Base-by-base conservation (phyloP, 2,797 vertebrate genomes). In the Fratercula arctica region DNA sequence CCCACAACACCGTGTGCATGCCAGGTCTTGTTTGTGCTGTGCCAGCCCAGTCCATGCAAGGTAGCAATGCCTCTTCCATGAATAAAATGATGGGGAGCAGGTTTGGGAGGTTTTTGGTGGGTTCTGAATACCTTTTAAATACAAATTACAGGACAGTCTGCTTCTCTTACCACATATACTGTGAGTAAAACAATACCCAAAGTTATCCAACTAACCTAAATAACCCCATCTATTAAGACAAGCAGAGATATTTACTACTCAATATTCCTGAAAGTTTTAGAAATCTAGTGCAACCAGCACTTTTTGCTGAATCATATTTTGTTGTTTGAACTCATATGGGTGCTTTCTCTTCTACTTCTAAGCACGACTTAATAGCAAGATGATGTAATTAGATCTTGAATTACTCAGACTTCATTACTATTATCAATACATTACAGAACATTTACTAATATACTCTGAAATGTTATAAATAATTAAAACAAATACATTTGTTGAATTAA, bases 401-500 rank as follows among this genome's bases (percentile, higher is more conserved):
- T 89, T 94, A 92, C 68, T 92, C 87, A 93, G 92, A 85, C 43
- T 60, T 94, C 64, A 68, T 89, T 87, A 64, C 31, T 83, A 46
- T 68, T 93, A 80, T 64, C 90, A 91, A 35, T 68, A 89, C 9
- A 66, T 77, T 83, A 92, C n/a, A 83, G 39, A 83, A 68, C 43
- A 82, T n/a, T 68, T 67, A 68, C 69, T 95, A 88, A 84, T 48
- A 79, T 67, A 85, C 35, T 76, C 79, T 96, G 61, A 95, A 93
- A 88, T 75, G 24, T 20, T 85, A 86, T 87, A 79, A 95, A 95
- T 88, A 86, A 96, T 95, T 93, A 69, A 95, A 89, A 75, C 24
- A 88, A 91, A 94, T 70, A 90, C 48, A 84, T 88, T 90, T 94
- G 13, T 84, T 78, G 66, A 91, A 93, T 76, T 86, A 95, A 84